Base-by-base conservation (phyloP, 2,888 invertebrate genomes). In the Zaprionus lineosus region DNA sequence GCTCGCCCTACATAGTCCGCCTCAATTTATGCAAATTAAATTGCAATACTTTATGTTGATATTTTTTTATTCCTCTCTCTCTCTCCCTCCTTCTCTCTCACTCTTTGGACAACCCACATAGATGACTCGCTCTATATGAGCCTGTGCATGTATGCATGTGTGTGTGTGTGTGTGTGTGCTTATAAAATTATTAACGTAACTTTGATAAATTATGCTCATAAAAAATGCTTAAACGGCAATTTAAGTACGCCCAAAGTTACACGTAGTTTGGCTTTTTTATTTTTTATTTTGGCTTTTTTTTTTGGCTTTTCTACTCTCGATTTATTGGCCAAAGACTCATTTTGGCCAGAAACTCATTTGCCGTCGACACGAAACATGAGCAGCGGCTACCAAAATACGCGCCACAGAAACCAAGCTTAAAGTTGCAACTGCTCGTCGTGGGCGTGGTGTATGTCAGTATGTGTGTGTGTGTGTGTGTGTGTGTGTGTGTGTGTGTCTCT, bases 171-270 rank as follows among this genome's bases (percentile, higher is more conserved):
- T 41, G 55, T 16, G 46, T 46, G 52, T 52, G 63, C 47, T 67
- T 71, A 55, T 62, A 68, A 78, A 82, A 79, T 79, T 75, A 82
- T 82, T 75, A 82, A 82, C 75, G 58, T 70, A 75, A 82, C 83
- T 79, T 79, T 82, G 82, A 82, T 82, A 82, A 82, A 84, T 82
- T 67, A 76, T 76, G 82, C 74, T 72, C 82, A 74, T 82, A 84
- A 84, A 81, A 82, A 84, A 68, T 60, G 79, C 77, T 76, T 76
- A 76, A 84, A 72, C 68, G 72, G 71, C 78, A 82, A 84, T 84
- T 81, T 77, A 74, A 84, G 73, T 83, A 82, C 78, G 78, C 78
- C 78, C 78, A 82, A 75, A 79, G 70, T 79, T 69, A 29, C 52
- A 47, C 53, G 53, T 53, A 47, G 56, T 64, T 71, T 60, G n/a